Base-by-base conservation (phyloP, 2,888 invertebrate genomes). In the Drosophila hawaiiensis region DNA sequence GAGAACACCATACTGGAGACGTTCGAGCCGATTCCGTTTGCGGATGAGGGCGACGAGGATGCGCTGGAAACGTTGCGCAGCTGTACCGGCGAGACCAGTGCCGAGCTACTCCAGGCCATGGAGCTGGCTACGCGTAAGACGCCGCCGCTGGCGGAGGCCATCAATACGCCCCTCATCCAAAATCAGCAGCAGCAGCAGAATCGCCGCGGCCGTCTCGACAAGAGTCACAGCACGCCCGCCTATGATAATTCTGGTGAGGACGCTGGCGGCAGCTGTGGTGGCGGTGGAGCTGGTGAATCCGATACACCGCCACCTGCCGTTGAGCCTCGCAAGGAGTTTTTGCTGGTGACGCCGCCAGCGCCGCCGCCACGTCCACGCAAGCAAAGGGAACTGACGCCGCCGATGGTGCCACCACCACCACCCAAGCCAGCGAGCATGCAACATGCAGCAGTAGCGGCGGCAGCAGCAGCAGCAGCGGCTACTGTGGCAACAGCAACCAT, bases 141-240 rank as follows among this genome's bases (percentile, higher is more conserved):
- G 50, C 68, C 82, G 54, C 77, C 83, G 56, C 68, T 91, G 43
- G 83, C 90, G 33, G 92, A 93, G 78, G 92, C 92, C 25, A 84
- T 92, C 14, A 93, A 93, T 70, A 65, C 84, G 12, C 85, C 92
- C 9, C 73, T 92, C 6, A 78, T 79, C 31, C 78, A 79, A n/a
- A 65, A 31, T 31, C 31, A 47, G 47, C 47, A 47, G 47, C 47
- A 76, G 47, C 76, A 74, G 10, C 77, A 65, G n/a, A 86, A 84
- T 35, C 87, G 92, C 14, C 88, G 94, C 37, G 96, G 95, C 1
- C 95, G 95, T 76, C 93, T 97, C 60, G 97, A 97, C 93, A 97
- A 97, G 93, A 96, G 96, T 84, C 95, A 96, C 92, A 97, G 97
- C 80, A 96, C 97, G n/a, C 97, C 97, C 3, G 96, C 97, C 0